These are phyloP conservation scores for Smutsia temminckii DNA, from an alignment of 2,797 vertebrate genomes.

Conservation along the genomic window DNA sequence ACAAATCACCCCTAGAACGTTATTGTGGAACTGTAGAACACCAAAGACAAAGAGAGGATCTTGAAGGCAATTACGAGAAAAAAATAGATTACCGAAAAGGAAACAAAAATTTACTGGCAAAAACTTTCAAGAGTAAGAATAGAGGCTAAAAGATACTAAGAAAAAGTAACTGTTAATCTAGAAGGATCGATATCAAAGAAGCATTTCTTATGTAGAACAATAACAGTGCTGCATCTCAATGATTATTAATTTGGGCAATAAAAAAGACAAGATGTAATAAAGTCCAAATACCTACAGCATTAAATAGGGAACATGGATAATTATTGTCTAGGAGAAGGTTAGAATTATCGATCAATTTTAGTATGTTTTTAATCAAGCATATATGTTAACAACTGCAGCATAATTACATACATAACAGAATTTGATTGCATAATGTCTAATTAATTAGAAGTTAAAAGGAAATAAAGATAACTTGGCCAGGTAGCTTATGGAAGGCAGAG, in stretches of 20 bases:
- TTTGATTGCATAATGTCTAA: not conserved
- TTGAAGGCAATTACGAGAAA: not conserved
- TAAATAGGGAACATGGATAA: not conserved
- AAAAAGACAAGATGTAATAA: not conserved
- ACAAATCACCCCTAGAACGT: not conserved
- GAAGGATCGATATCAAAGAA: not conserved
- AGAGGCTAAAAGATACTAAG: not conserved
- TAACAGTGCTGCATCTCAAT: not conserved
- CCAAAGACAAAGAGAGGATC: not conserved
- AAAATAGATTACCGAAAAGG: not conserved
- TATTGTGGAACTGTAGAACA: not conserved
- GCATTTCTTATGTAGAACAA: not conserved
- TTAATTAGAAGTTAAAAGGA: not conserved
- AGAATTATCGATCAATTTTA: slow-evolving; percentile 15
- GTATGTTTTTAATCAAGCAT: not conserved
- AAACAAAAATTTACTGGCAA: not conserved
- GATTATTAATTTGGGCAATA: not conserved
- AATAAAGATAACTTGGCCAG: not conserved
- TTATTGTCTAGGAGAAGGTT: not conserved
- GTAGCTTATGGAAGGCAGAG: not conserved
- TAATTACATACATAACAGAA: not conserved
- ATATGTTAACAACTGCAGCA: not conserved
- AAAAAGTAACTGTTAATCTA: not conserved
- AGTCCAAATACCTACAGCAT: not conserved
- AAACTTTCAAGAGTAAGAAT: not conserved